Conservation (phyloP, 2,888 invertebrate genomes). For the Pachycephus smyrnensis region DNA sequence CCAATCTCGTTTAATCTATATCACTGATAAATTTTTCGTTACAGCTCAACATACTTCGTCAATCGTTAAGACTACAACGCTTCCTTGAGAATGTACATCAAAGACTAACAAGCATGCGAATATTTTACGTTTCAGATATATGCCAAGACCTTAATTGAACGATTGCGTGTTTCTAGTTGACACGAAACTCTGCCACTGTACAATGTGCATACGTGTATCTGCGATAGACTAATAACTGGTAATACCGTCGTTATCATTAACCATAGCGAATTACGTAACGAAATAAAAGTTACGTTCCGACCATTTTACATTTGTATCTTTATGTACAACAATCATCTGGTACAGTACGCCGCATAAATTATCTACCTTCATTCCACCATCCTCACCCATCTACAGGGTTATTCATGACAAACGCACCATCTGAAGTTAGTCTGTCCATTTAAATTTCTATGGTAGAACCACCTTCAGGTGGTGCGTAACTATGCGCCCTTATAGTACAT, state of each 20-base stretch:
- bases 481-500: no score
- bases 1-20: neutral
- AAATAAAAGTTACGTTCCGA: neutral
- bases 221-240: neutral
- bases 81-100: neutral
- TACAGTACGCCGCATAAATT: neutral
- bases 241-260: neutral
- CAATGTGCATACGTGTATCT: neutral
- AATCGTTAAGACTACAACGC: neutral
- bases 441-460: no score
- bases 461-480: no score
- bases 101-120: no score
- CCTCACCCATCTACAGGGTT: no score
- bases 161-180: neutral
- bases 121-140: neutral
- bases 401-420: no score
- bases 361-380: no score
- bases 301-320: neutral
- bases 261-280: neutral
- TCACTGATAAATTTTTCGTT: neutral
- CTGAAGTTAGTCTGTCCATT: no score
- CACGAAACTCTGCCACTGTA: neutral
- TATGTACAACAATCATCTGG: neutral
- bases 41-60: neutral
- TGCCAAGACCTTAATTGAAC: neutral